phyloP scores from a whole-genome alignment of 1,140 invertebrate genomes.

The Diabrotica undecimpunctata region DNA sequence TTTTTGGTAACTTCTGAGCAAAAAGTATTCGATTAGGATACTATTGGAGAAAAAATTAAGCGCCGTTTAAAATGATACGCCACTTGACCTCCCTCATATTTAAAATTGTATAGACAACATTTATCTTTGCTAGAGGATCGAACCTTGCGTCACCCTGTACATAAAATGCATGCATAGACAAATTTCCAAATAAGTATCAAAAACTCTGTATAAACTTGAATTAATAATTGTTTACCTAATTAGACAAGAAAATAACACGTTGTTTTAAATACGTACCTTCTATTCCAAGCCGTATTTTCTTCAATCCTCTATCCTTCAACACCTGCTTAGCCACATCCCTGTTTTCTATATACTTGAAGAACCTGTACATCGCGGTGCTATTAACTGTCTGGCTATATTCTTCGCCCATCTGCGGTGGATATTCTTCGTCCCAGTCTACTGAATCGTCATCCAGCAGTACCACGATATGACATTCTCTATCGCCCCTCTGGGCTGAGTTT shows the following conservation, averaged over 20 bases:
- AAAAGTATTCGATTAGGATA: no score
- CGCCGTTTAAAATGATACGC: no score
- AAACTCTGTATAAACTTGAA: no score
- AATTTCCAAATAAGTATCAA: no score
- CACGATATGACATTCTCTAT: conserved; percentile 89
- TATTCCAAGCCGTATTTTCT: conserved; percentile 98
- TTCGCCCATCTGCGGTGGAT: conserved; percentile 98
- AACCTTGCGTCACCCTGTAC: no score
- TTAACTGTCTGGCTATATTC: conserved; percentile 95
- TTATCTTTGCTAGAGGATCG: no score
- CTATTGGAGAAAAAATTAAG: no score
- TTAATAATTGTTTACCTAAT: no score
- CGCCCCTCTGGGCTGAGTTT: conserved; percentile 84
- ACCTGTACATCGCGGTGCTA: conserved; percentile 90
- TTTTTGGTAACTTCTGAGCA: no score
- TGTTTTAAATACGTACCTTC: conserved; percentile 61
- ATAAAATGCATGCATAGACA: no score
- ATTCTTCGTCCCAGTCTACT: conserved; percentile 98
- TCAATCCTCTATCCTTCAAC: conserved; percentile 95
- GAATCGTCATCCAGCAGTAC: conserved; percentile 93
- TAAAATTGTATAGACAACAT: no score
- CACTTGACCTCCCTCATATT: no score
- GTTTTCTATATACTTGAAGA: conserved; percentile 99
- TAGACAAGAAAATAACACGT: not conserved
- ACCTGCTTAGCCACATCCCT: conserved; percentile 98